phyloP scores from a whole-genome alignment of 2,113 vertebrate genomes.

The Hucho hucho region DNA sequence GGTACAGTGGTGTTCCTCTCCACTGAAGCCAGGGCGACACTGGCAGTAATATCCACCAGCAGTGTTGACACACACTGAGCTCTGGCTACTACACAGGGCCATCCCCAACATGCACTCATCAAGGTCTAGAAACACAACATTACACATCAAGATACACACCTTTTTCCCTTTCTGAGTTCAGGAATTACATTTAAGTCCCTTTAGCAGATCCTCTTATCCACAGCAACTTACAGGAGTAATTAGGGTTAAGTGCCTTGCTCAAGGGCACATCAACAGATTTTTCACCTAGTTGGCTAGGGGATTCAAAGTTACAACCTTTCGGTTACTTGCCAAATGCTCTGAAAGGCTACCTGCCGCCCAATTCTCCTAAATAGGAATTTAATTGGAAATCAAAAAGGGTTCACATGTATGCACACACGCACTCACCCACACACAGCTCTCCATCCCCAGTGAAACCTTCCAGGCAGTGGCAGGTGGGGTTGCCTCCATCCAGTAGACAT shows the following conservation, averaged over 20 bases:
- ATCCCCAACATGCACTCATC: conserved; percentile 65
- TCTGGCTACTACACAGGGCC: conserved; percentile 47
- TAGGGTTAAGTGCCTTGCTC: too few relatives aligned
- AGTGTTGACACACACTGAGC: conserved; percentile 67
- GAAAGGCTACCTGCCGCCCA: too few relatives aligned
- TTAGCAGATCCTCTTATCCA: too few relatives aligned
- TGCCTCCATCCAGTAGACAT: conserved; percentile 72
- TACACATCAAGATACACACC: conserved; percentile 23
- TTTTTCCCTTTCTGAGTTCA: too few relatives aligned
- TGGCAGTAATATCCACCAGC: conserved; percentile 75
- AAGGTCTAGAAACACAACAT: conserved; percentile 59
- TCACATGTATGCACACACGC: neutral
- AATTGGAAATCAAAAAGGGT: too few relatives aligned
- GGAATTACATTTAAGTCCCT: too few relatives aligned
- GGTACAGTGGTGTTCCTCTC: conserved; percentile 71
- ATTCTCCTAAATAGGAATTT: neutral
- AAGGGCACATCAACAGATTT: too few relatives aligned
- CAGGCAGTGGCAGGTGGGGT: conserved; percentile 76
- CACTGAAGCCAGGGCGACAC: conserved; percentile 71
- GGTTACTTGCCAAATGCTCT: too few relatives aligned
- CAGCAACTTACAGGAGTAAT: too few relatives aligned
- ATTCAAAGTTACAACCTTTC: too few relatives aligned
- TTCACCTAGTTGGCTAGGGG: too few relatives aligned
- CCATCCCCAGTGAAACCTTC: conserved; percentile 81
- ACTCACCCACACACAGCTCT: conserved; percentile 81